Evolutionary conservation across 30 jellyfish, hydroid and myxozoan species (phyloP).

Genomic region (Aurelia coerulea): DNA sequence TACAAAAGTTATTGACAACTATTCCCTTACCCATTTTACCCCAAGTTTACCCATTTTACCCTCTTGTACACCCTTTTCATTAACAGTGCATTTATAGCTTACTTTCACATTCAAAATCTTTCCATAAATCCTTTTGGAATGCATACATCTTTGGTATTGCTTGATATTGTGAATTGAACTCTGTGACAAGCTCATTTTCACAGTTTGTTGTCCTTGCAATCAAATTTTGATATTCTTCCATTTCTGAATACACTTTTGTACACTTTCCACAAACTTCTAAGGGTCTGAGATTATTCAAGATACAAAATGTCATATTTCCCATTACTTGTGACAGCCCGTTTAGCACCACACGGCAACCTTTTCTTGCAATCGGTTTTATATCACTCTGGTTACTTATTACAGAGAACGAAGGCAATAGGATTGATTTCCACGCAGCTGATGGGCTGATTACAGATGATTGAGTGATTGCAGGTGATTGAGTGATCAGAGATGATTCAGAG

Average conservation of each 20-base stretch:
- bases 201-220: slow-evolving; percentile 43
- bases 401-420: neutral
- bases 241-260: slow-evolving; percentile 38
- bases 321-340: slow-evolving; percentile 74
- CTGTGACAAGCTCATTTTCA: slow-evolving; percentile 53
- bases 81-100: slow-evolving; percentile 35
- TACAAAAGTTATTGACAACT: too few species aligned
- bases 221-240: slow-evolving; percentile 50
- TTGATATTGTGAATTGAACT: slow-evolving; percentile 80
- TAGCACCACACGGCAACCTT: slow-evolving; percentile 62
- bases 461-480: neutral
- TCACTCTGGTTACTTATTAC: slow-evolving; percentile 41
- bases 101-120: slow-evolving; percentile 87
- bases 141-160: slow-evolving; percentile 72
- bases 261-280: slow-evolving; percentile 82
- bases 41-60: too few species aligned
- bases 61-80: too few species aligned
- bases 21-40: too few species aligned
- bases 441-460: slow-evolving; percentile 13
- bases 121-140: slow-evolving; percentile 71
- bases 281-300: slow-evolving; percentile 58
- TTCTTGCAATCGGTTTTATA: slow-evolving; percentile 49
- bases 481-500: slow-evolving; percentile 1
- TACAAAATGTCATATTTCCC: slow-evolving; percentile 74
- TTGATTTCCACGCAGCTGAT: slow-evolving; percentile 22